Conservation (phyloP, 2,888 invertebrate genomes). For the Cactoblastis cactorum region DNA sequence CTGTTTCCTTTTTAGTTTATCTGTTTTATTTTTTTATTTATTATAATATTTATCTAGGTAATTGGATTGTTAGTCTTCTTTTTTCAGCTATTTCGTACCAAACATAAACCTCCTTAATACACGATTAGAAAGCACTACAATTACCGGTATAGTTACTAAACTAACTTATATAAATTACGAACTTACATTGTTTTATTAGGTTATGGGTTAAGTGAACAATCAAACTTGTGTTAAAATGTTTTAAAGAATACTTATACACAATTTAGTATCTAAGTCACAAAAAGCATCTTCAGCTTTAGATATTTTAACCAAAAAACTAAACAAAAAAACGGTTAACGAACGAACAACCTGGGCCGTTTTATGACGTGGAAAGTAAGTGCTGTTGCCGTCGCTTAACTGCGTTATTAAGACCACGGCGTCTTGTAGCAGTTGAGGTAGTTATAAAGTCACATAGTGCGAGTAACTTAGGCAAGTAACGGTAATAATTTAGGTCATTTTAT, state of each 20-base stretch:
- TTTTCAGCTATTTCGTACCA: too few relatives aligned
- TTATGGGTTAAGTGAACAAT: too few relatives aligned
- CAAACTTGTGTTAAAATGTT: too few relatives aligned
- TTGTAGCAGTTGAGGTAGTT: background rate
- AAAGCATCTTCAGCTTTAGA: too few relatives aligned
- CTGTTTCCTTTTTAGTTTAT: background rate
- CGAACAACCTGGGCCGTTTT: background rate
- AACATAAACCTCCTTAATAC: too few relatives aligned
- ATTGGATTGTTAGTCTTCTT: background rate
- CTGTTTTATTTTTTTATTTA: background rate
- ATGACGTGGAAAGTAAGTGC: conserved; percentile 10
- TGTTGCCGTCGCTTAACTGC: conserved; percentile 2
- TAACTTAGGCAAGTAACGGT: background rate
- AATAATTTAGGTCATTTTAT: too few relatives aligned
- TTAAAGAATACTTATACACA: too few relatives aligned
- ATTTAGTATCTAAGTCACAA: too few relatives aligned
- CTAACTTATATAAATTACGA: too few relatives aligned
- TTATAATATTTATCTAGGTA: background rate
- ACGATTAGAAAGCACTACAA: too few relatives aligned
- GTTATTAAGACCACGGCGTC: conserved; percentile 4
- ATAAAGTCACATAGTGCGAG: background rate
- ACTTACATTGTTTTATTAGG: too few relatives aligned
- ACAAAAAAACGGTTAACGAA: background rate
- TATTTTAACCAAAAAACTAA: background rate
- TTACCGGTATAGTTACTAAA: too few relatives aligned